Conservation (phyloP, 2,888 invertebrate species). For the Diarsia rubi region DNA sequence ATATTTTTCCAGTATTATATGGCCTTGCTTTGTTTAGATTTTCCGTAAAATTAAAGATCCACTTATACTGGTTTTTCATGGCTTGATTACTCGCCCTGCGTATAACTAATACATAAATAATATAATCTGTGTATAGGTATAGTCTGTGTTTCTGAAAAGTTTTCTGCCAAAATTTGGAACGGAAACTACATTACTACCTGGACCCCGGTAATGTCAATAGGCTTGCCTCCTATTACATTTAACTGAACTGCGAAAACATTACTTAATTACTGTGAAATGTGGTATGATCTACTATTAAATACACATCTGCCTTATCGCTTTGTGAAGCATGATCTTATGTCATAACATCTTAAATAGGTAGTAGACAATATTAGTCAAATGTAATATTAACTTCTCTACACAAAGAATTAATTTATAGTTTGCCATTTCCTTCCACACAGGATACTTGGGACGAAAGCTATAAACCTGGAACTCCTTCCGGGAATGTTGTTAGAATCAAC, state of each 20-base stretch:
- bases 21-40: too few relatives aligned
- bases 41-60: too few relatives aligned
- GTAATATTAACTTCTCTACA: not conserved
- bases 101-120: not conserved
- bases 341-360: not conserved
- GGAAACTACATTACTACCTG: not conserved
- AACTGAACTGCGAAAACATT: not conserved
- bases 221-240: not conserved
- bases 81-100: too few relatives aligned
- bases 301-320: not conserved
- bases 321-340: not conserved
- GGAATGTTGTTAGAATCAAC: conserved; percentile 50
- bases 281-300: not conserved
- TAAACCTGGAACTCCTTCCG: conserved; percentile 24
- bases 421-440: conserved; percentile 32
- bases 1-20: too few relatives aligned
- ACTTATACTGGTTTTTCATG: too few relatives aligned
- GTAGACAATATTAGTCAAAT: not conserved
- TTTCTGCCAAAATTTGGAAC: not conserved
- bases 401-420: not conserved
- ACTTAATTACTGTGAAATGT: not conserved
- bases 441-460: conserved; percentile 25
- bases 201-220: not conserved
- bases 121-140: too few relatives aligned
- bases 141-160: not conserved